A percentile compares a stretch with the other conserved stretches of the same genome.
Conservation (phyloP, 1,140 invertebrate species). For the Druon quercuslanigerum region DNA sequence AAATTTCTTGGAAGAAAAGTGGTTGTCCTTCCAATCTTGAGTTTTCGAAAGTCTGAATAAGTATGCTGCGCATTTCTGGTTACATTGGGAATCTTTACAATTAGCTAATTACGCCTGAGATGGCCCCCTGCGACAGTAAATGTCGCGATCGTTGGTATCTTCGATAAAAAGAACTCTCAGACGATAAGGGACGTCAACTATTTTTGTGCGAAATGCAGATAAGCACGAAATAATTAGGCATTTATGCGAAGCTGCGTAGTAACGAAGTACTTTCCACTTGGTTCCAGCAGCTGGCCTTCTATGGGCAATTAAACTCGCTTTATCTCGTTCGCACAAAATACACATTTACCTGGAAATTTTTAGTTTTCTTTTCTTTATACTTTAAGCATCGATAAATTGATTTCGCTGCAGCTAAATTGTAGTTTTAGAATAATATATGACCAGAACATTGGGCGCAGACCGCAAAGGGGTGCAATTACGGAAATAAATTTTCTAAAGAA, state of each 20-base stretch:
- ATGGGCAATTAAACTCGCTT: conserved; percentile 55
- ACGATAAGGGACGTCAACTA: conserved; percentile 39
- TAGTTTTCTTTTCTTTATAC: neutral
- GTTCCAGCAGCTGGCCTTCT: conserved; percentile 59
- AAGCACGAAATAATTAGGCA: conserved; percentile 58
- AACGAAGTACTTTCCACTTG: conserved; percentile 58
- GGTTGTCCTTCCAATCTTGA: conserved; percentile 26
- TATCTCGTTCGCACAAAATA: conserved; percentile 56
- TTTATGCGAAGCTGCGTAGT: conserved; percentile 52
- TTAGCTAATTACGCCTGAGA: conserved; percentile 16
- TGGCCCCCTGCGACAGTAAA: conserved; percentile 23
- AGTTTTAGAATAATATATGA: too few species aligned
- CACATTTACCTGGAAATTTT: conserved; percentile 32
- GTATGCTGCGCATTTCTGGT: conserved; percentile 8
- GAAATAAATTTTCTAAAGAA: too few species aligned
- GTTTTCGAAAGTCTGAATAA: conserved; percentile 14
- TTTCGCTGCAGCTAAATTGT: neutral
- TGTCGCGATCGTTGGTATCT: conserved; percentile 16
- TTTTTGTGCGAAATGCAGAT: conserved; percentile 52
- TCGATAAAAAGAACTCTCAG: conserved; percentile 21
- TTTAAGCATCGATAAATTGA: neutral
- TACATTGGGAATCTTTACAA: conserved; percentile 28
- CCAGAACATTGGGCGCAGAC: too few species aligned
- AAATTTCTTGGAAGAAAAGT: conserved; percentile 16
- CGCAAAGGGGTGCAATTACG: too few species aligned